These are phyloP conservation scores for Anhinga anhinga DNA, from an alignment of 2,113 vertebrate species.

Conservation along the genomic window DNA sequence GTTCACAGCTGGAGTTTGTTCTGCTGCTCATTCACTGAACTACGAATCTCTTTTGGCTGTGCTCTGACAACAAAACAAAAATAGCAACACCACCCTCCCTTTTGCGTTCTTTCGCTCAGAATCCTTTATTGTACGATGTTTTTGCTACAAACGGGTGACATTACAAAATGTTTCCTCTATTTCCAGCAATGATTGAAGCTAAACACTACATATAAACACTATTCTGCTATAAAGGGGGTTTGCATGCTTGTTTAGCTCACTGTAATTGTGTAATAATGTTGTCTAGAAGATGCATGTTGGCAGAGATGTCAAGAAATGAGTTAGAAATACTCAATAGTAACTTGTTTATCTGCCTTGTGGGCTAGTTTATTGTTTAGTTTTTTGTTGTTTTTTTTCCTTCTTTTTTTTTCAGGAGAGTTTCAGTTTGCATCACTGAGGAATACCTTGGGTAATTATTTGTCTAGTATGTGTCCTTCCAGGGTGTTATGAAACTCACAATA, in stretches of 20 bases:
- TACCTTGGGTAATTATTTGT: background rate
- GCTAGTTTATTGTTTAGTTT: background rate
- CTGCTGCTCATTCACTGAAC: background rate
- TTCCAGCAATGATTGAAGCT: background rate
- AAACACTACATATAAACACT: background rate
- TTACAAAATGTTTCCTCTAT: background rate
- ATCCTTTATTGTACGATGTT: background rate
- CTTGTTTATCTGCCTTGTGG: constrained; percentile 1
- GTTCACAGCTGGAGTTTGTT: background rate
- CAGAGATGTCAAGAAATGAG: background rate
- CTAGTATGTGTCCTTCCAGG: background rate
- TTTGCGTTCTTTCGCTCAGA: rapidly evolving
- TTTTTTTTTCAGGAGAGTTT: background rate
- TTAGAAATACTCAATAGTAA: background rate
- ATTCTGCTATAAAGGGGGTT: background rate
- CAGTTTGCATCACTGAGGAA: background rate
- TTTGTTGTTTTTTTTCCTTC: background rate
- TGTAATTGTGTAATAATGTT: background rate
- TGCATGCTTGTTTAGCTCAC: background rate
- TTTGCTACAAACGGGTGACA: background rate
- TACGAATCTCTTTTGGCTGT: background rate
- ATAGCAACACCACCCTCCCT: background rate
- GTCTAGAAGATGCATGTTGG: background rate
- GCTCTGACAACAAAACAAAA: background rate
- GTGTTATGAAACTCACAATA: background rate